Evolutionary conservation across 2,113 vertebrate species (phyloP).

Genomic region (Poeciliopsis turrubarensis): DNA sequence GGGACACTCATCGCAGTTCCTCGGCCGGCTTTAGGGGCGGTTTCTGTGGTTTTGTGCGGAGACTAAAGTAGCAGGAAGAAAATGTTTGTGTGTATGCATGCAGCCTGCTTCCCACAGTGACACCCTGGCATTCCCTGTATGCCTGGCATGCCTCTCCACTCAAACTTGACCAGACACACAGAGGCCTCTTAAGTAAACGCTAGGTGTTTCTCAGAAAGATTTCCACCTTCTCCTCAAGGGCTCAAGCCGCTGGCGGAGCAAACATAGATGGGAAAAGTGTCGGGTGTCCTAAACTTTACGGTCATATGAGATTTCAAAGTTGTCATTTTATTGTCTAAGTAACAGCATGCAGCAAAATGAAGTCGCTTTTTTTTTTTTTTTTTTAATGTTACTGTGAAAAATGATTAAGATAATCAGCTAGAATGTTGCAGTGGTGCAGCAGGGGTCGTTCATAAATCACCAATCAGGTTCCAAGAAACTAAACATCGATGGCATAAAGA

Average conservation of each 20-base stretch:
- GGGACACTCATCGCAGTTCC: constrained; percentile 61
- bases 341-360: neutral
- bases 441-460: too few species aligned
- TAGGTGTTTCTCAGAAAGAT: constrained; percentile 45
- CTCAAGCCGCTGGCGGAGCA: neutral
- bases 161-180: constrained; percentile 55
- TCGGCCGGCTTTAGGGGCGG: constrained; percentile 61
- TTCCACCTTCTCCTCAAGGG: constrained; percentile 20
- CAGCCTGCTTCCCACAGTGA: constrained; percentile 56
- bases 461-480: too few species aligned
- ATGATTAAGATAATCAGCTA: neutral
- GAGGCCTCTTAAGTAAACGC: constrained; percentile 57
- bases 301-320: neutral
- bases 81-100: constrained; percentile 19
- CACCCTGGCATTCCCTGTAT: constrained; percentile 61
- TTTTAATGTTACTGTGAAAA: neutral
- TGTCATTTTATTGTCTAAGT: neutral
- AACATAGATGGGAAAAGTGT: neutral
- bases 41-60: constrained; percentile 41
- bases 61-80: constrained; percentile 34
- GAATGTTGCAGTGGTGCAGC: neutral
- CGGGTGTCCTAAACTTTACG: neutral
- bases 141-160: constrained; percentile 63
- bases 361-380: too few species aligned
- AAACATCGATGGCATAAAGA: too few species aligned